These are phyloP conservation scores for Chrysemys picta DNA, from an alignment of 2,113 vertebrate genomes.

Conservation along the genomic window DNA sequence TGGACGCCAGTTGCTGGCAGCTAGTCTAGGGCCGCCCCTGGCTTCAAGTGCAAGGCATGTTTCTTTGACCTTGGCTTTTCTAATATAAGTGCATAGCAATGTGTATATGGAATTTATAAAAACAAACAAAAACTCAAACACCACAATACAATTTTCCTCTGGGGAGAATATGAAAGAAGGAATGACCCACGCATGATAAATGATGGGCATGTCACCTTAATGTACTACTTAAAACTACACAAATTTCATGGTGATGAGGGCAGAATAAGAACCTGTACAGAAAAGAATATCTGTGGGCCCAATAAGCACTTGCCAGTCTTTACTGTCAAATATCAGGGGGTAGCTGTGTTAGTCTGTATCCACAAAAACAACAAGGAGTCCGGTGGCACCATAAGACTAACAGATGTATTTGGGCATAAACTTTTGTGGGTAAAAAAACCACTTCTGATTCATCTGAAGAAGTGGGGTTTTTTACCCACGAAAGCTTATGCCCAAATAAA, in stretches of 20 bases:
- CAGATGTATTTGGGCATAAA: no score
- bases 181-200: fast-evolving
- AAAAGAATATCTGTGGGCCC: background rate
- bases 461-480: no score
- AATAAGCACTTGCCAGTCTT: background rate
- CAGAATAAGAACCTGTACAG: background rate
- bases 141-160: fast-evolving
- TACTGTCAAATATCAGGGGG: background rate
- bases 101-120: background rate
- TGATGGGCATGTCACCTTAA: background rate
- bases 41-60: background rate
- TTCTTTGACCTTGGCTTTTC: slow-evolving; percentile 4
- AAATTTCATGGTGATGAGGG: background rate
- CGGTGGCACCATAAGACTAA: no score
- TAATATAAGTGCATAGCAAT: background rate
- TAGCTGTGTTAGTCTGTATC: no score
- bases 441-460: no score
- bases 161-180: background rate
- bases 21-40: no score
- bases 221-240: background rate
- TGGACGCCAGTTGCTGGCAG: no score
- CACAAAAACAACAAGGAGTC: no score
- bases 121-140: background rate
- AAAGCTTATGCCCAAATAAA: no score
- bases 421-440: no score